Percentiles rank a stretch among this genome's conserved stretches.
phyloP scores from a whole-genome alignment of 2,888 invertebrate species.

The Auanema freiburgensis region DNA sequence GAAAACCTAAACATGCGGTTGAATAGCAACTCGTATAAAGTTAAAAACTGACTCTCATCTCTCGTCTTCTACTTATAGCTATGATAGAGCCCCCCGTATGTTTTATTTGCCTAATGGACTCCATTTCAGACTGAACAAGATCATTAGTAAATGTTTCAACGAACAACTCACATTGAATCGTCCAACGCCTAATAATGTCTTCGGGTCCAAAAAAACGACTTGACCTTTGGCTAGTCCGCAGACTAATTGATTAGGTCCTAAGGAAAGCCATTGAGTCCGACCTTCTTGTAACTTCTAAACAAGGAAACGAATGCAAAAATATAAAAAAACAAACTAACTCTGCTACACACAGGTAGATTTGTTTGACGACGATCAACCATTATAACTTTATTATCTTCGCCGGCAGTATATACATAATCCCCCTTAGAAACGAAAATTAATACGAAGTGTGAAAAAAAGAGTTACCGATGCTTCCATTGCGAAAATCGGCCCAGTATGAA shows the following conservation, averaged over 20 bases:
- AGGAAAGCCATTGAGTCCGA: not conserved
- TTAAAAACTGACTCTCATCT: not conserved
- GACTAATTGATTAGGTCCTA: conserved; percentile 13
- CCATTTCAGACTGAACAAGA: too few relatives aligned
- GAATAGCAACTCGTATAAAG: not conserved
- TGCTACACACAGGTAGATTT: not conserved
- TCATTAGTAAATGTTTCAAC: too few relatives aligned
- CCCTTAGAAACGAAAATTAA: conserved; percentile 16
- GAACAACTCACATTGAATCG: conserved; percentile 6
- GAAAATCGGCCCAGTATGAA: conserved; percentile 13
- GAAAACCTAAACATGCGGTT: conserved; percentile 7
- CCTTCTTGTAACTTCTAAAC: too few relatives aligned
- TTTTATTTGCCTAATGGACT: conserved; percentile 16
- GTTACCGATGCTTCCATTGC: conserved; percentile 10
- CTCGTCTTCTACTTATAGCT: conserved; percentile 9
- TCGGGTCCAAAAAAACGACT: conserved; percentile 8
- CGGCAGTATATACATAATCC: conserved; percentile 29
- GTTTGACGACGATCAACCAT: conserved; percentile 27
- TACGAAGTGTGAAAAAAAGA: not conserved
- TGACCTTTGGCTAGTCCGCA: conserved; percentile 15
- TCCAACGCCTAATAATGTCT: not conserved
- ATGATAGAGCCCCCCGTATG: conserved; percentile 16
- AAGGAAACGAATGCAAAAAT: not conserved
- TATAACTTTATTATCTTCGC: conserved; percentile 30
- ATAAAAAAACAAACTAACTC: conserved; percentile 4